Evolutionary conservation across 2,888 invertebrate species (phyloP), one percentile per base, ranked within the genome.

Genomic region (Diplolepis rosae): DNA sequence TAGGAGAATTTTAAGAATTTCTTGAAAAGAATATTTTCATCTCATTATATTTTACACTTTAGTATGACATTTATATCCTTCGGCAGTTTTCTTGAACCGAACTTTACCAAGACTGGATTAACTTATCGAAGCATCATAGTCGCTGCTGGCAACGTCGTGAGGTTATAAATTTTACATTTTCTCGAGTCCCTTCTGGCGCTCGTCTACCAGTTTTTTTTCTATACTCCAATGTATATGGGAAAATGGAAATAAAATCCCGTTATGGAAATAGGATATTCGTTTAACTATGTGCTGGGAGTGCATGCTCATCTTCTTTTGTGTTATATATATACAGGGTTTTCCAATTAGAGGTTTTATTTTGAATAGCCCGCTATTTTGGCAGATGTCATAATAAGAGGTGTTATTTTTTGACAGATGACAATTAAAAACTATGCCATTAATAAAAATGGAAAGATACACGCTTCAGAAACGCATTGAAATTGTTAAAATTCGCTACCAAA

Each of bases 201-300:
- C 66, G 48, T 66, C 66, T 50, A 48, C 48, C 66, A 28, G 45
- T 66, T 66, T 66, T 56, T 30, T 65, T 45, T 65, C 45, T n/a
- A 50, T 45, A 27, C 66, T 48, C 18, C n/a, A 32, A 66, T 66
- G 66, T 45, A 66, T 45, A 24, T 71, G 71, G 75, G 77, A 80
- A 84, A 84, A 84, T 84, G 83, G 81, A 81, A 82, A 84, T 84
- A 83, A 82, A 82, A 82, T 83, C 79, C 80, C 77, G 78, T 84
- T 83, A 82, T 84, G 84, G 84, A 82, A 84, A 84, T 84, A 71
- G 67, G 68, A 78, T 51, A 39, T 66, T 52, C 65, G 68, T 54
- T 54, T 30, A 52, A 39, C 27, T 52, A 42, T 48, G 22, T 52
- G 6, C 51, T 61, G 66, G 69, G 69, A 56, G 35, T 18, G 56